Base-by-base conservation (phyloP, 2,888 invertebrate genomes). In the Noctuana brunneofusca region DNA sequence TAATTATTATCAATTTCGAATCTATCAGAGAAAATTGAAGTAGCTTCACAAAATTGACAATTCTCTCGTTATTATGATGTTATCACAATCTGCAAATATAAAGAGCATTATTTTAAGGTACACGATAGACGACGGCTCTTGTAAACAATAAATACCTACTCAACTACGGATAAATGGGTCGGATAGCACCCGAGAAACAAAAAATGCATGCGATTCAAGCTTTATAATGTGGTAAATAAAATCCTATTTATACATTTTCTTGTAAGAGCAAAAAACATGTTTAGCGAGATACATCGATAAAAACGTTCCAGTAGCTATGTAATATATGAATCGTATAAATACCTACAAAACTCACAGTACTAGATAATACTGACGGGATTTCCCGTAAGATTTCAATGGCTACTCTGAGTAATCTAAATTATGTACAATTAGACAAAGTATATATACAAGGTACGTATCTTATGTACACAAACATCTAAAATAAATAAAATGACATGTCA, bases 401-500 rank as follows among this genome's bases (percentile, higher is more conserved):
- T 74, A 74, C 73, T 75, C 79, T 75, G 74, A 69, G 63, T 65
- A 76, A 79, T 72, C 77, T 83, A 78, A 71, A 77, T 72, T 87
- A 87, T 87, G 83, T 88, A 87, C 87, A 87, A 75, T 69, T 76
- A 80, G 73, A 78, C 69, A 75, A 41, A 80, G 70, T 89, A 87
- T 89, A 87, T 89, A 79, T 87, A 88, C 87, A 89, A 80, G 73
- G 75, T 83, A 82, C 78, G 74, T 84, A 82, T n/a, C n/a, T n/a
- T 87, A 87, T 88, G 81, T 87, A 87, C 83, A 87, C 74, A 76
- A 81, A 78, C 79, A 83, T 80, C 84, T 87, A 87, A 86, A 89
- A 88, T 89, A 89, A 89, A 89, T 89, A 89, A 52, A 24, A 84
- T 78, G 80, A 88, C 89, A 87, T 84, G 76, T 85, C 86, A 88